Evolutionary conservation across 2,797 vertebrate species (phyloP).

Genomic region (Gadopsis bispinosus): DNA sequence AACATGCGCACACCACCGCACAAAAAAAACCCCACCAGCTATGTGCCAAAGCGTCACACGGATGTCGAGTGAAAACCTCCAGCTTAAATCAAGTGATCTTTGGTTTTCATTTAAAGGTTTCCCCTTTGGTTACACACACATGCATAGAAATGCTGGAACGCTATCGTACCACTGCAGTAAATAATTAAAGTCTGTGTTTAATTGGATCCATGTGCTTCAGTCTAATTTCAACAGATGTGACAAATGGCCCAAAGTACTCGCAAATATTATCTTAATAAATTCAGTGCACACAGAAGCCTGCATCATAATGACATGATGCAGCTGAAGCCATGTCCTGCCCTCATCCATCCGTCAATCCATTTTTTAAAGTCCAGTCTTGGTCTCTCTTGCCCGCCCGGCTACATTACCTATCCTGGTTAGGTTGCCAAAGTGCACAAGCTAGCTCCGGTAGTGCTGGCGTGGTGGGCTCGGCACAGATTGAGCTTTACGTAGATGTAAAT

Average conservation of each 20-base stretch:
- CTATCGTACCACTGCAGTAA: background rate
- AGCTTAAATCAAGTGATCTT: slow-evolving; percentile 15
- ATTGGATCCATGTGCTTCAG: slow-evolving; percentile 34
- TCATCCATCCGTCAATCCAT: slow-evolving; percentile 34
- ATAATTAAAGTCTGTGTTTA: slow-evolving; percentile 3
- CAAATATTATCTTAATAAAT: slow-evolving; percentile 34
- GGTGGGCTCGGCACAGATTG: slow-evolving; percentile 13
- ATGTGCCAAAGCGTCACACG: background rate
- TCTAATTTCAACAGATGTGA: slow-evolving; percentile 38
- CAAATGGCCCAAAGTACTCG: slow-evolving; percentile 24
- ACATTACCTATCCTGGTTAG: slow-evolving; percentile 8
- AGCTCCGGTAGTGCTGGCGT: slow-evolving; percentile 31
- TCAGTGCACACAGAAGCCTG: slow-evolving; percentile 19
- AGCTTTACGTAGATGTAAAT: slow-evolving; percentile 19
- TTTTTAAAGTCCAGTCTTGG: slow-evolving; percentile 15
- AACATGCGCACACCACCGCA: slow-evolving; percentile 3
- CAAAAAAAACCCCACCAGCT: background rate
- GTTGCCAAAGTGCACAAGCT: slow-evolving; percentile 20
- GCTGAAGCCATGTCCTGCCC: background rate
- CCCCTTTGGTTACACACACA: slow-evolving; percentile 8
- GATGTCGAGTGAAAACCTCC: slow-evolving; percentile 27
- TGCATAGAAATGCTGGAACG: background rate
- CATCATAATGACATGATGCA: slow-evolving; percentile 7
- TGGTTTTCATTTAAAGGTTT: slow-evolving; percentile 18
- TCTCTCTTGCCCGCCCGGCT: slow-evolving; percentile 21